Percentiles rank a stretch among this genome's conserved stretches.
Evolutionary conservation across 2,113 vertebrate genomes (phyloP).

Genomic region (Nettapus auritus): DNA sequence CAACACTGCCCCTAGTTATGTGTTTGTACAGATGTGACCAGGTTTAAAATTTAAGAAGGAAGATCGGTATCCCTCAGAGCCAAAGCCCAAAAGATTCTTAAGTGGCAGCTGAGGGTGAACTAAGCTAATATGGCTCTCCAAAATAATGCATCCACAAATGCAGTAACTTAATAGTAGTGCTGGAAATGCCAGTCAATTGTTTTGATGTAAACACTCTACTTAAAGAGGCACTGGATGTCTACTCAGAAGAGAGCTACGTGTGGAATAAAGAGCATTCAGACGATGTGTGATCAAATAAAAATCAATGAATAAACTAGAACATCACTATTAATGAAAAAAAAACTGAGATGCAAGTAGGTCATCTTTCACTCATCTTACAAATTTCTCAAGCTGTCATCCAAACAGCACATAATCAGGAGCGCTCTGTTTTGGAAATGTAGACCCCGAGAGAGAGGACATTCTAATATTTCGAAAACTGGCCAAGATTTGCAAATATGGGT

Average conservation of each 20-base stretch:
- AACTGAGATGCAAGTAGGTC: neutral
- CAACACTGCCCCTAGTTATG: neutral
- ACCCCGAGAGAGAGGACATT: neutral
- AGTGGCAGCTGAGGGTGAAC: neutral
- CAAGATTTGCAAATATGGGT: constrained; percentile 20
- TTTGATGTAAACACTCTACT: constrained; percentile 5
- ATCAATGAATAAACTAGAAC: neutral
- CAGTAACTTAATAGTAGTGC: neutral
- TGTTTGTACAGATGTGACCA: neutral
- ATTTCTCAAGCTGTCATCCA: constrained; percentile 18
- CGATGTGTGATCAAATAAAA: constrained; percentile 27
- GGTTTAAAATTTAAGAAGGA: neutral
- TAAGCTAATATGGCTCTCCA: neutral
- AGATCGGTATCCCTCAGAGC: fast-evolving
- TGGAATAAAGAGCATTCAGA: neutral
- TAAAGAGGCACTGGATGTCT: neutral
- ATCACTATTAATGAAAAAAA: neutral
- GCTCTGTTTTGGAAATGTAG: neutral
- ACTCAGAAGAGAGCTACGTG: constrained; percentile 33
- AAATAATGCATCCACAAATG: neutral
- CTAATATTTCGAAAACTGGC: neutral
- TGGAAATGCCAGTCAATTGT: neutral
- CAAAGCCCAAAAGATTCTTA: neutral
- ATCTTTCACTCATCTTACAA: neutral
- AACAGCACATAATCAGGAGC: neutral